These are phyloP conservation scores for Toxostoma redivivum DNA, from an alignment of 2,113 vertebrate genomes.

Conservation along the genomic window DNA sequence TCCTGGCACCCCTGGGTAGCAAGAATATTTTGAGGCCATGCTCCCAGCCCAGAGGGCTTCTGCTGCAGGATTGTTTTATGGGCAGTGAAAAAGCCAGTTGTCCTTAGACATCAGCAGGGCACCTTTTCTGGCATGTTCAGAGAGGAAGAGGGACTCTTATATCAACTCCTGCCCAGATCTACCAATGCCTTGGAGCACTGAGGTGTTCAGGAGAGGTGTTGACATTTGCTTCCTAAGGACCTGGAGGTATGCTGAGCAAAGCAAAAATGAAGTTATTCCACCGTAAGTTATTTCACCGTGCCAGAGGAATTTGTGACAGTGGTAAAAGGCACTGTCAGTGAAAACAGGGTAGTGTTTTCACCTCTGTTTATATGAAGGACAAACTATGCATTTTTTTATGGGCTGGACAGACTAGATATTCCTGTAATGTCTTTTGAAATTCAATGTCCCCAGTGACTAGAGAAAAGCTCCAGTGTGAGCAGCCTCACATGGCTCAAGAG, in stretches of 20 bases:
- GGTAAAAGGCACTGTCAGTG: background rate
- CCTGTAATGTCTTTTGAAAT: background rate
- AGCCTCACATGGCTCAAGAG: background rate
- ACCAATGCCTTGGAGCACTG: background rate
- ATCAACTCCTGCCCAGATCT: background rate
- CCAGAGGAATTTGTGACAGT: background rate
- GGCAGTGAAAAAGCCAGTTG: background rate
- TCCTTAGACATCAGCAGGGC: background rate
- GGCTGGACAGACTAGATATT: background rate
- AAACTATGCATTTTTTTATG: background rate
- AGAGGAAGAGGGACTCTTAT: background rate
- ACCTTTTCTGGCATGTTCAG: background rate
- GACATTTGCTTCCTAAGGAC: background rate
- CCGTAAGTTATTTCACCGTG: background rate
- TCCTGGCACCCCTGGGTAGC: background rate
- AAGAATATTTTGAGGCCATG: background rate
- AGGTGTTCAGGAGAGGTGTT: background rate
- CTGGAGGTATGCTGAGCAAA: background rate
- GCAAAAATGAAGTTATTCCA: background rate
- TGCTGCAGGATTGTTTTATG: background rate
- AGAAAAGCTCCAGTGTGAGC: background rate
- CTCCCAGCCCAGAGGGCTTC: background rate
- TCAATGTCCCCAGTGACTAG: background rate
- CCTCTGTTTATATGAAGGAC: background rate
- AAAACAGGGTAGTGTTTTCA: background rate